Base-by-base conservation (phyloP, 2,113 vertebrate species). In the human region DNA sequence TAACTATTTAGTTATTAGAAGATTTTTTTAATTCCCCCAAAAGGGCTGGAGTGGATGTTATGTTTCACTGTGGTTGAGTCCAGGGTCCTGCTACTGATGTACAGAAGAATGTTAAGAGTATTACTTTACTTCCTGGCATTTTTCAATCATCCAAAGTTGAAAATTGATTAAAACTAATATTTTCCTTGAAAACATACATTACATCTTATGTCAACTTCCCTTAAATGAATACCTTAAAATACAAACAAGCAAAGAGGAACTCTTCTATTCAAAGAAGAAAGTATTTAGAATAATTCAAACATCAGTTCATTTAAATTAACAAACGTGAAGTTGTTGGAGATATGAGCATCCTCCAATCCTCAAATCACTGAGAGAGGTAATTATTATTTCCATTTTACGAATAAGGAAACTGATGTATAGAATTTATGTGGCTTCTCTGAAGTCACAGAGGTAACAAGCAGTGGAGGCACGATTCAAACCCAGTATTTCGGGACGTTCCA, bases 1-100 rank as follows among this genome's bases (percentile, higher is more conserved):
- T 96, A 96, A 80, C 79, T n/a, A 83, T 82, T 98, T 97, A 87
- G 96, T 95, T 95, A 90, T 72, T 55, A 80, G 73, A 93, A 18
- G 70, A 96, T 88, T 88, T 90, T 38, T 6, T 94, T 96, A 93
- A 95, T 94, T 43, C 66, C 57, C 12, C 10, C 45, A 3, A 14
- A 55, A 82, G 50, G 38, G 5, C 84, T 73, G 64, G 11, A 68
- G 16, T 9, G 0, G 43, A 90, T 45, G 23, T 11, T 70, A 18
- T 76, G 6, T 84, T 78, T 87, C 66, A 40, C 13, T 78, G n/a
- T 76, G 61, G 30, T 92, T 92, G 76, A 88, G 38, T 81, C 64
- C n/a, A 50, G 23, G 35, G 23, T 48, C 32, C 14, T 64, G 32
- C 61, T 79, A 23, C 40, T 87, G 50, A 83, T 57, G 3, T 57